Conservation (phyloP, 1,140 invertebrate species). For the Aporrectodea caliginosa region DNA sequence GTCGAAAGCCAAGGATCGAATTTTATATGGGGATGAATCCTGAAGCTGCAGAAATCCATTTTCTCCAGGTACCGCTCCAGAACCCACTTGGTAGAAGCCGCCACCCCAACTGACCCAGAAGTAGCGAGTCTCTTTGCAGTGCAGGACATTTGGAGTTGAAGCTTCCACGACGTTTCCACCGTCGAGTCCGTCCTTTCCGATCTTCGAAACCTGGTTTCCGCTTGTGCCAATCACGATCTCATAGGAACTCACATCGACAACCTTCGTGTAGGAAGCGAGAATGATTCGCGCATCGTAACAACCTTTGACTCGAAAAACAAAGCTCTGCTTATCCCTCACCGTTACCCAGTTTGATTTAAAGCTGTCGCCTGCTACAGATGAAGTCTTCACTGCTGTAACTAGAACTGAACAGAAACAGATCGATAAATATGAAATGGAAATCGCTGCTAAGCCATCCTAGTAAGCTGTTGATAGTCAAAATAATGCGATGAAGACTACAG, state of each 20-base stretch:
- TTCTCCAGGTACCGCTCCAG: not conserved
- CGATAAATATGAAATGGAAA: no score
- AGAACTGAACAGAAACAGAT: no score
- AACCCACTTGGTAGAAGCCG: not conserved
- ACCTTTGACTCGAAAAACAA: not conserved
- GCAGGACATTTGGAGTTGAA: not conserved
- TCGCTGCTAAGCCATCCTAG: no score
- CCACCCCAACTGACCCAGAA: not conserved
- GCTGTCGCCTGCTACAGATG: not conserved
- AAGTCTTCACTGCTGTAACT: not conserved
- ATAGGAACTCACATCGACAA: not conserved
- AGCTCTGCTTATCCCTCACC: not conserved
- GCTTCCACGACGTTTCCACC: not conserved
- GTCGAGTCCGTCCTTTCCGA: not conserved
- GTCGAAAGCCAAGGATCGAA: not conserved
- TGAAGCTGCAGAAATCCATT: not conserved
- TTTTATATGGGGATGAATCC: not conserved
- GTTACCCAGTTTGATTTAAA: not conserved
- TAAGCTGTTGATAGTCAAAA: no score
- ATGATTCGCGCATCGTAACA: not conserved
- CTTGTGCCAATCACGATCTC: not conserved
- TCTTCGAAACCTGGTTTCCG: not conserved
- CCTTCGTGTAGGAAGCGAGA: not conserved
- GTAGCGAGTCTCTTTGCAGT: not conserved
- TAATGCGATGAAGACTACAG: no score